Percentiles rank a stretch among this genome's conserved stretches.
These are phyloP conservation scores for Vanessa atalanta DNA, from an alignment of 1,140 invertebrate genomes.

Conservation along the genomic window DNA sequence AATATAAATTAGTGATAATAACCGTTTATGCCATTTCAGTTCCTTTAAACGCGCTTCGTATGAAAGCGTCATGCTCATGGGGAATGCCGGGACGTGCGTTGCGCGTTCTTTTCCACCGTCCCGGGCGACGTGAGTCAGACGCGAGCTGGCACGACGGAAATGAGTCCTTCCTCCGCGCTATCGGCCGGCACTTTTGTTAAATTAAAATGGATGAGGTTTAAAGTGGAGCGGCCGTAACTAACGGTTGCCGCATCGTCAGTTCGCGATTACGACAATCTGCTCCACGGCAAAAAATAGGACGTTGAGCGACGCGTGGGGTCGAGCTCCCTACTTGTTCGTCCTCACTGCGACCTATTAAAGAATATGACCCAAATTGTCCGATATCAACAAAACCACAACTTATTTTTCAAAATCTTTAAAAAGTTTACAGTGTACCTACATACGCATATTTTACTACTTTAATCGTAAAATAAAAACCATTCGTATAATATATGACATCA, in stretches of 20 bases:
- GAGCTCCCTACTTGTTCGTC: constrained; percentile 40
- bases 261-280: constrained; percentile 67
- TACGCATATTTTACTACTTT: background rate
- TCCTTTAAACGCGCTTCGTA: background rate
- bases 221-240: constrained; percentile 77
- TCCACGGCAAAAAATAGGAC: constrained; percentile 67
- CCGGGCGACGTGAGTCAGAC: constrained; percentile 54
- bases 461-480: background rate
- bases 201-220: constrained; percentile 80
- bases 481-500: constrained; percentile 22
- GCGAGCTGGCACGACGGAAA: constrained; percentile 64
- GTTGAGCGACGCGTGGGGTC: constrained; percentile 64
- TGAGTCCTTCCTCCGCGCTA: constrained; percentile 77
- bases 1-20: background rate
- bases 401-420: background rate
- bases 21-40: background rate
- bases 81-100: constrained; percentile 19
- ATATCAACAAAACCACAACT: background rate
- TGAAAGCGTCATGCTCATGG: constrained; percentile 12
- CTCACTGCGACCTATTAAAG: constrained; percentile 34
- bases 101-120: constrained; percentile 18
- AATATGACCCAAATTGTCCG: constrained; percentile 27
- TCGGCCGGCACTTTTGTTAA: constrained; percentile 79
- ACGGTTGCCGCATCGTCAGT: constrained; percentile 70
- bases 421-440: background rate